Base-by-base conservation (phyloP, 1,140 invertebrate species). In the Coenobita brevimanus region DNA sequence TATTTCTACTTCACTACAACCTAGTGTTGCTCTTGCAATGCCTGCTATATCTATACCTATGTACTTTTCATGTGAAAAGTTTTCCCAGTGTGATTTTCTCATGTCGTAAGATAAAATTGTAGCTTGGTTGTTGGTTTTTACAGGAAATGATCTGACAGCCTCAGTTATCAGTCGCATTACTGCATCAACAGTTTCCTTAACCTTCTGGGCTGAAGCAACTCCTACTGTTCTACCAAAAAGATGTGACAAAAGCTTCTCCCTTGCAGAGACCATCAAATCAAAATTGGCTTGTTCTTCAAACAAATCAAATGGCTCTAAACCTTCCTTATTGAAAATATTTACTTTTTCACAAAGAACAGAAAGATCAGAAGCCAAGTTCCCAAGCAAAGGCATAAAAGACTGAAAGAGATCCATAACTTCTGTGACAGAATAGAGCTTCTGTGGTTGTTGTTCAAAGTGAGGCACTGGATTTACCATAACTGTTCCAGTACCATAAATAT, bases 261-360 rank as follows among this genome's bases (percentile, higher is more conserved):
- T 88, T 50, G 84, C 86, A 82, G 82, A 88, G 17, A 82, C 80
- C 3, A 90, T 69, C 36, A 90, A 60, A 38, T 83, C 86, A 24
- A 88, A 76, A 79, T 88, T 90, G 50, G 88, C 89, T 13, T 57
- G 75, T 78, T 90, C 84, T 8, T 80, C 79, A 84, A 90, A 90
- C 0, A 90, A 50, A 10, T 90, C 84, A 62, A 87, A 60, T 6
- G 89, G 43, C 30, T 90, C 69, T 27, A 54, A 64, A 41, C 89
- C 81, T 36, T 69, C 71, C 54, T 79, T 54, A 33, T 41, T 87
- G 4, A 33, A 41, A 15, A 76, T 75, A 46, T 67, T 30, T 24
- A 85, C 83, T 41, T 90, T 90, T 10, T 27, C 76, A 46, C 83
- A 62, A 30, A 90, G 81, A 17, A 75, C 82, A 27, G 75, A 64